Evolutionary conservation across 2,113 vertebrate species (phyloP).

Genomic region (Platichthys flesus): DNA sequence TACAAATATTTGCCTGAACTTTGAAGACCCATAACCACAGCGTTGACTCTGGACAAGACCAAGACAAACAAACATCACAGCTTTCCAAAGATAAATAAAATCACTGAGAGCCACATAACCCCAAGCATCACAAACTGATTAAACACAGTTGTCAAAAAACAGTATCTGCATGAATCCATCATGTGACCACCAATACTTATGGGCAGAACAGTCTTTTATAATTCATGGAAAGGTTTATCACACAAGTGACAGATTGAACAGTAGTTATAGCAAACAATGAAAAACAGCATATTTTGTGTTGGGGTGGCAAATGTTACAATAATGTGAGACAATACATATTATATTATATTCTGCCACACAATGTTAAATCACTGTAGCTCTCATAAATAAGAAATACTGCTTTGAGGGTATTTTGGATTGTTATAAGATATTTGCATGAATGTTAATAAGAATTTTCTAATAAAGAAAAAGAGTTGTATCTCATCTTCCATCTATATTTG

Average conservation of each 20-base stretch:
- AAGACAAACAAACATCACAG: background rate
- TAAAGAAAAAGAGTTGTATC: no score
- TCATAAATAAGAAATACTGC: no score
- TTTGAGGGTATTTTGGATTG: no score
- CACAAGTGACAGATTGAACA: background rate
- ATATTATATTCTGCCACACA: background rate
- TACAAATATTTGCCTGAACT: slow-evolving; percentile 42
- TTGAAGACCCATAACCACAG: background rate
- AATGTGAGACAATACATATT: no score
- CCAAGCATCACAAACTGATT: slow-evolving; percentile 1
- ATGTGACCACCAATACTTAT: background rate
- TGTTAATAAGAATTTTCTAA: background rate
- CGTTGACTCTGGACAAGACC: background rate
- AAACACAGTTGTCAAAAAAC: slow-evolving; percentile 1
- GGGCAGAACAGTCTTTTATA: background rate
- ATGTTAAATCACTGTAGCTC: no score
- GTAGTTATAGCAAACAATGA: background rate
- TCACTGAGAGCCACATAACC: background rate
- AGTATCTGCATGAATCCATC: background rate
- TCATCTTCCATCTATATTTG: no score
- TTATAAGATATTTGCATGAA: background rate
- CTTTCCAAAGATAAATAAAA: slow-evolving; percentile 17
- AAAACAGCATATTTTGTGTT: background rate
- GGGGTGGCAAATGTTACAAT: no score
- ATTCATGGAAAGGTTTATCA: no score